Evolutionary conservation across 2,113 vertebrate genomes (phyloP).

Genomic region (Fregetta grallaria): DNA sequence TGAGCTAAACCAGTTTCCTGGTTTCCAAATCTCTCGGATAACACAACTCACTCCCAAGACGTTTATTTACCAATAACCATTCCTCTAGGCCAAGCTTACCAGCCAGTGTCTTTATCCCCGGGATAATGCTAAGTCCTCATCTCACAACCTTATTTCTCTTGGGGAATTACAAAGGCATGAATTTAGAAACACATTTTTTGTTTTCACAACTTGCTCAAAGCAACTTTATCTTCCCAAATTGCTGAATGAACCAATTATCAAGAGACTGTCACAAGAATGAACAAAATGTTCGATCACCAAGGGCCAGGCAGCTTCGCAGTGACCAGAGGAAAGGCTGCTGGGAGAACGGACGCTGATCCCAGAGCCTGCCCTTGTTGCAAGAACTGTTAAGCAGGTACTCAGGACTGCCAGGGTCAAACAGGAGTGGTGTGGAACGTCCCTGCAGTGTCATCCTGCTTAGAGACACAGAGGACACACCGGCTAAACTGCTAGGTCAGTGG

Average conservation of each 20-base stretch:
- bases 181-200: constrained; percentile 29
- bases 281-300: background rate
- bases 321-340: background rate
- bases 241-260: background rate
- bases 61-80: constrained; percentile 39
- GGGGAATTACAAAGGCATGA: constrained; percentile 24
- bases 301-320: background rate
- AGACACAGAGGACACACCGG: background rate
- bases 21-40: constrained; percentile 6
- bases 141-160: constrained; percentile 17
- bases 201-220: constrained; percentile 14
- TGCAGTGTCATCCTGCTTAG: fast-evolving
- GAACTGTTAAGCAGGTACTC: background rate
- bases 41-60: constrained; percentile 17
- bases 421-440: background rate
- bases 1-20: background rate
- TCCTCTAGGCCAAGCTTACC: constrained; percentile 45
- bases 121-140: constrained; percentile 32
- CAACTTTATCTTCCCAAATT: background rate
- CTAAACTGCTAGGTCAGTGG: background rate
- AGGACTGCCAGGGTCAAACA: background rate
- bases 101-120: constrained; percentile 45
- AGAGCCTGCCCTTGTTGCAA: background rate
- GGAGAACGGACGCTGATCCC: background rate
- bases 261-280: background rate